phyloP scores from a whole-genome alignment of 2,113 vertebrate species.

The Chinchilla lanigera region DNA sequence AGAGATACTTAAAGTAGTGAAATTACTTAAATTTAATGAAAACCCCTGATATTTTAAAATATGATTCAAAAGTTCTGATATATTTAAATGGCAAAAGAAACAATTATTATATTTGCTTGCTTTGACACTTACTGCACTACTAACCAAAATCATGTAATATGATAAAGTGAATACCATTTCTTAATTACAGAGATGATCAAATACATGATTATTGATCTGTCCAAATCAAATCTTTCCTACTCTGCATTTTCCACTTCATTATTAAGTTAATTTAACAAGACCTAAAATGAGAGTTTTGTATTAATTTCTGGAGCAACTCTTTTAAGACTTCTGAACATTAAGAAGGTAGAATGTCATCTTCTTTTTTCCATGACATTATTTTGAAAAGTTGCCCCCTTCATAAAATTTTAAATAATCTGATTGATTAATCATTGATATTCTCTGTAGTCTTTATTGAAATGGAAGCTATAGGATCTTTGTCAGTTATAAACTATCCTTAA shows the following conservation, averaged over 20 bases:
- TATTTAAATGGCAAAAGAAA: background rate
- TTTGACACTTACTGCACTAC: background rate
- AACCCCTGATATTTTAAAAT: background rate
- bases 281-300: background rate
- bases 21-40: background rate
- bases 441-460: background rate
- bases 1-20: background rate
- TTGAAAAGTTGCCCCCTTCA: background rate
- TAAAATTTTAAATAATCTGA: background rate
- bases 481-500: background rate
- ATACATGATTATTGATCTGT: background rate
- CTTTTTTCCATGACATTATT: background rate
- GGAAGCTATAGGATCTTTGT: background rate
- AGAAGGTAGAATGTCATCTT: background rate
- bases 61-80: background rate
- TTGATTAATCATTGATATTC: background rate
- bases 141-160: background rate
- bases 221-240: background rate
- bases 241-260: background rate
- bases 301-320: background rate
- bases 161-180: background rate
- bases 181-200: background rate
- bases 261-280: background rate
- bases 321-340: conserved; percentile 24
- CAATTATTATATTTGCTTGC: background rate